Percentiles rank a stretch among this genome's conserved stretches.
These are phyloP conservation scores for Pipistrellus pipistrellus DNA, from an alignment of 2,797 vertebrate genomes.

Conservation along the genomic window DNA sequence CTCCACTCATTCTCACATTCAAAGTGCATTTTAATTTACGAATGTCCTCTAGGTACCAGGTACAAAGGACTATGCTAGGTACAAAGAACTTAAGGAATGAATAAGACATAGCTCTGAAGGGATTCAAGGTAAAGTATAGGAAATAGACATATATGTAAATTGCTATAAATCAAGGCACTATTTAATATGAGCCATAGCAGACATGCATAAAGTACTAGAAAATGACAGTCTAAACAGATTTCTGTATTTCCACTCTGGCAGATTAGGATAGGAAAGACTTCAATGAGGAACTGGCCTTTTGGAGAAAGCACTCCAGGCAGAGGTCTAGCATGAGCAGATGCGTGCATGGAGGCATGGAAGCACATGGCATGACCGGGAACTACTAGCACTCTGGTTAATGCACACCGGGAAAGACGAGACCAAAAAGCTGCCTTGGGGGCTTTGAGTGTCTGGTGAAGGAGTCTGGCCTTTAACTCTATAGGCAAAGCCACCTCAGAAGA, in stretches of 20 bases:
- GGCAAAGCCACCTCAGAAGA: neutral
- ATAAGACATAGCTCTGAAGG: neutral
- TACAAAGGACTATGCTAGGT: neutral
- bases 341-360: neutral
- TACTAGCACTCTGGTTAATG: neutral
- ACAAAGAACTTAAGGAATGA: conserved; percentile 23
- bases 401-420: neutral
- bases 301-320: neutral
- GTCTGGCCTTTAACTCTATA: conserved; percentile 1
- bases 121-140: conserved; percentile 5
- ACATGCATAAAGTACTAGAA: neutral
- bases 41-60: neutral
- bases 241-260: neutral
- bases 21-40: conserved; percentile 39
- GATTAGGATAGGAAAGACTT: neutral
- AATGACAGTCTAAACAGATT: conserved; percentile 44
- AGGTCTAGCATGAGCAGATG: neutral
- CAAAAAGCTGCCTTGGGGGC: neutral
- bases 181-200: conserved; percentile 12
- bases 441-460: neutral
- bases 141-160: conserved; percentile 34
- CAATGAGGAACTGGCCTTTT: neutral
- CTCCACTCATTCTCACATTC: conserved; percentile 6
- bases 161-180: conserved; percentile 21
- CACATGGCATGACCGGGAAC: neutral